Conservation (phyloP, 53 echinoderm and acorn worm genomes). For the Paracentrotus lividus region DNA sequence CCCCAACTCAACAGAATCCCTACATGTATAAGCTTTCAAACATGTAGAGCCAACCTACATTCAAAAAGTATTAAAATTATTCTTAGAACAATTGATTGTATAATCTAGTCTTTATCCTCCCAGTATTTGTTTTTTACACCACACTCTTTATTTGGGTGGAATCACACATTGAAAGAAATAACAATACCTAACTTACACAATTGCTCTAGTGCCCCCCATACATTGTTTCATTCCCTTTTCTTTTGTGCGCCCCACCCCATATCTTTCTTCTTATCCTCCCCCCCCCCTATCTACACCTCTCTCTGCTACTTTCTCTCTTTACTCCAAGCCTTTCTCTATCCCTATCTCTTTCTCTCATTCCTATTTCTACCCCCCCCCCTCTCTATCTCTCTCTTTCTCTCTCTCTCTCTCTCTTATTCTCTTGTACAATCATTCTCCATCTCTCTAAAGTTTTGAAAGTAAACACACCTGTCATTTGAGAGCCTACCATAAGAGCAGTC, state of each 20-base stretch:
- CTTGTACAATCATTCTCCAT: background rate
- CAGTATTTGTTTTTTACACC: background rate
- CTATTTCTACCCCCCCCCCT: background rate
- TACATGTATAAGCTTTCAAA: too few relatives aligned
- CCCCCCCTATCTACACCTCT: background rate
- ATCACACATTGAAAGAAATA: too few relatives aligned
- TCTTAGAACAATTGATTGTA: too few relatives aligned
- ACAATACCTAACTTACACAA: too few relatives aligned
- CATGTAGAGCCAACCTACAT: too few relatives aligned
- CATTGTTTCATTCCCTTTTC: background rate
- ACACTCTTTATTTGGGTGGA: too few relatives aligned
- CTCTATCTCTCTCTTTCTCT: background rate
- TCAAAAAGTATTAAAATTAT: too few relatives aligned
- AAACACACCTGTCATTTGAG: constrained; percentile 50
- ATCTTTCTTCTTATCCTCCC: background rate
- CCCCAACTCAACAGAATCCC: too few relatives aligned
- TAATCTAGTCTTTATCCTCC: too few relatives aligned
- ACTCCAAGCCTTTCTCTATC: background rate
- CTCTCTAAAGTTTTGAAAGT: background rate
- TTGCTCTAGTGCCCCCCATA: too few relatives aligned
- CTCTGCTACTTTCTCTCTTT: background rate
- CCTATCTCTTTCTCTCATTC: background rate
- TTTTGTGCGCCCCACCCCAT: background rate
- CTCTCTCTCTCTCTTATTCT: background rate
- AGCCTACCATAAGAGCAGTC: background rate